Conservation (phyloP, 1,140 invertebrate species). For the Tetraneura akinire region DNA sequence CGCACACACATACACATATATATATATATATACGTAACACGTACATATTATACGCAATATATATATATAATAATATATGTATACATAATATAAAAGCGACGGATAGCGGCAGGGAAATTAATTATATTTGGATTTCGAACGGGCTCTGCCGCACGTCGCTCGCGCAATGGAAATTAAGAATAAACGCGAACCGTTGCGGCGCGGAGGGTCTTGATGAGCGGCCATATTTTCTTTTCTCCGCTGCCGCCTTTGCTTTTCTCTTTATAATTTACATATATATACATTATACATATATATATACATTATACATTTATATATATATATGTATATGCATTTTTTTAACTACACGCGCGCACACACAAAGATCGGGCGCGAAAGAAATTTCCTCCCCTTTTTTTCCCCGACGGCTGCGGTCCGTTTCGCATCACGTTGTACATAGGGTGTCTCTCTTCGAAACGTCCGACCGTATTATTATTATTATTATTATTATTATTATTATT, state of each 20-base stretch:
- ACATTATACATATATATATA: background rate
- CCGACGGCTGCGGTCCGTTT: background rate
- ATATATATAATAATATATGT: too few species aligned
- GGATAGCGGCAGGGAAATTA: conserved; percentile 50
- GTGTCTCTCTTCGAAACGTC: too few species aligned
- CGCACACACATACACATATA: too few species aligned
- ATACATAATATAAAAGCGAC: too few species aligned
- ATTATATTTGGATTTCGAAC: conserved; percentile 51
- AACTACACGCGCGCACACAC: conserved; percentile 28
- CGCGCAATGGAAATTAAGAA: conserved; percentile 51
- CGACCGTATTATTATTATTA: too few species aligned
- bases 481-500: too few species aligned
- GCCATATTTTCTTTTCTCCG: conserved; percentile 52
- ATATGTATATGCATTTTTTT: conserved; percentile 15
- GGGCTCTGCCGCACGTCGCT: conserved; percentile 2
- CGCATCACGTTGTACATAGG: too few species aligned
- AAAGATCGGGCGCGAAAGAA: conserved; percentile 41
- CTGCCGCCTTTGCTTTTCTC: conserved; percentile 42
- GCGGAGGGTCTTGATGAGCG: conserved; percentile 49
- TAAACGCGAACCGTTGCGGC: conserved; percentile 23
- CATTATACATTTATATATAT: background rate
- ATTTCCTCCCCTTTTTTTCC: background rate
- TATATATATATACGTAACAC: too few species aligned
- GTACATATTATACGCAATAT: too few species aligned
- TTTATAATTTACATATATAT: background rate